Percentiles rank a stretch among this genome's conserved stretches.
These are phyloP conservation scores for Gymnogyps californianus DNA, from an alignment of 2,113 vertebrate species.

Conservation along the genomic window DNA sequence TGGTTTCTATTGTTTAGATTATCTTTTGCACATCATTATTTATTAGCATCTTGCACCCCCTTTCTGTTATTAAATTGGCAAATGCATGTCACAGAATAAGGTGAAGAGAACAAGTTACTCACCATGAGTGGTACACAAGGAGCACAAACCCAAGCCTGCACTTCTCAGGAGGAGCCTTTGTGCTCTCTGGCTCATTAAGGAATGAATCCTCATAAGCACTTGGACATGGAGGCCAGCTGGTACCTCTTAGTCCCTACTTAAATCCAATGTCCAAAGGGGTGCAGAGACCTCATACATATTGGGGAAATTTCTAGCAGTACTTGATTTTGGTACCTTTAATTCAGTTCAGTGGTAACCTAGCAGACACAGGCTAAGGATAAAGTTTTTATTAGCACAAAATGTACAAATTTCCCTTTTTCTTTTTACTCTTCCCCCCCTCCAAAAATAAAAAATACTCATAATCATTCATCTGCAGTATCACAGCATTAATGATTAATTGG, in stretches of 20 bases:
- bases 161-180: background rate
- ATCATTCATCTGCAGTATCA: background rate
- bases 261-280: background rate
- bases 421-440: rapidly evolving
- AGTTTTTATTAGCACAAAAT: background rate
- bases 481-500: background rate
- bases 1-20: background rate
- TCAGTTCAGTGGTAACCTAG: background rate
- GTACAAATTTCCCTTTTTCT: background rate
- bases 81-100: background rate
- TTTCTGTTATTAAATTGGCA: background rate
- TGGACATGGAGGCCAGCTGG: background rate
- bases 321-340: background rate
- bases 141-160: background rate
- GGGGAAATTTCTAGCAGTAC: background rate
- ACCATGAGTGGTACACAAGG: background rate
- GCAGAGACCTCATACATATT: background rate
- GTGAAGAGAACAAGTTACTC: background rate
- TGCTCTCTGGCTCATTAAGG: background rate
- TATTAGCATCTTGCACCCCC: background rate
- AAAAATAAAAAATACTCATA: background rate
- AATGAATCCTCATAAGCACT: background rate
- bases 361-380: background rate
- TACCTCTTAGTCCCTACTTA: background rate
- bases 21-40: background rate